Evolutionary conservation across 2,888 invertebrate species (phyloP).

Genomic region (Ashinkailepas kermadecensis): DNA sequence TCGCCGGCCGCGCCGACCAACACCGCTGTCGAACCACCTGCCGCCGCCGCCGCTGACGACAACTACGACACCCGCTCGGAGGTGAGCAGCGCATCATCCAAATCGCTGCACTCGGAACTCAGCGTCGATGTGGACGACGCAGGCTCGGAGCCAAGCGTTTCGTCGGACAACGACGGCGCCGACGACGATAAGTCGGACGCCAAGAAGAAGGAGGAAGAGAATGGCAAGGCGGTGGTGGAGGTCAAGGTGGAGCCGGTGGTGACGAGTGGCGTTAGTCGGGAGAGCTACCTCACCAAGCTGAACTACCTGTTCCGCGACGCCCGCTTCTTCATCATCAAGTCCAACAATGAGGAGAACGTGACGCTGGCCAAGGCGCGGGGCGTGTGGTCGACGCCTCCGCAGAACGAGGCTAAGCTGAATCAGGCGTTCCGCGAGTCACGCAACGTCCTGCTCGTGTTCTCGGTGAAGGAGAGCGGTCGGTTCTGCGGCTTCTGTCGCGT

Average conservation of each 20-base stretch:
- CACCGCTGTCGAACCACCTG: not conserved
- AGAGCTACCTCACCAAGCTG: conserved; percentile 51
- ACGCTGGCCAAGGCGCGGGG: conserved; percentile 88
- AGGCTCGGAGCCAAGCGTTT: conserved; percentile 13
- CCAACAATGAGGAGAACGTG: conserved; percentile 95
- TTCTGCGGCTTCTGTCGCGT: conserved; percentile 79
- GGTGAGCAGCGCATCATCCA: conserved; percentile 6
- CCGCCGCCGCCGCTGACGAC: not conserved
- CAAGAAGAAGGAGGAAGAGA: conserved; percentile 38
- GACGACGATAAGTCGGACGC: conserved; percentile 50
- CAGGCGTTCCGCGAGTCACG: conserved; percentile 86
- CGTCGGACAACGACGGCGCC: not conserved
- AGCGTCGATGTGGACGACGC: conserved; percentile 2
- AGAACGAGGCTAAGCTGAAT: conserved; percentile 92
- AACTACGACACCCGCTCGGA: conserved; percentile 18
- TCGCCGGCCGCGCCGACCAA: not conserved
- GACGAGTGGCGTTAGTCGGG: not conserved
- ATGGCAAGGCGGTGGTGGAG: conserved; percentile 25
- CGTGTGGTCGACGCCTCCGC: conserved; percentile 96
- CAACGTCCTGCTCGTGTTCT: conserved; percentile 91
- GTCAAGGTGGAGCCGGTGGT: not conserved
- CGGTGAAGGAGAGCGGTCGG: conserved; percentile 95
- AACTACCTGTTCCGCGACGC: conserved; percentile 93
- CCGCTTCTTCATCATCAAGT: conserved; percentile 91
- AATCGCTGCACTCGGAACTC: conserved; percentile 4